Conservation (phyloP, 2,888 invertebrate genomes). For the Melanchra persicariae region DNA sequence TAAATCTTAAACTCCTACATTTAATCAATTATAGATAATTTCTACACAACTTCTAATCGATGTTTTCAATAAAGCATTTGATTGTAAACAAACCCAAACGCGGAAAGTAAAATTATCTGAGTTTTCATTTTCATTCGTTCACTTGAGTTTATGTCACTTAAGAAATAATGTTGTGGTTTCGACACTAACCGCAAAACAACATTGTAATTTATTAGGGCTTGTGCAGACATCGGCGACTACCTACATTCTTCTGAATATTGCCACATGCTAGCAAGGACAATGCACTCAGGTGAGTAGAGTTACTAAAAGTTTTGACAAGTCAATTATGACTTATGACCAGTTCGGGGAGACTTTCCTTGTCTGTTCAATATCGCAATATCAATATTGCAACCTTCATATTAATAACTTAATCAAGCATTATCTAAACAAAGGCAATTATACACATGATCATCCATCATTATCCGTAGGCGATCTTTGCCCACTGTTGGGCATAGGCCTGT, state of each 20-base stretch:
- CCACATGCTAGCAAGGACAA: constrained; percentile 6
- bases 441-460: too few relatives aligned
- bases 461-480: too few relatives aligned
- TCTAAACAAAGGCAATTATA: too few relatives aligned
- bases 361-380: too few relatives aligned
- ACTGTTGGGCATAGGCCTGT: too few relatives aligned
- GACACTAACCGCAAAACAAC: constrained; percentile 43
- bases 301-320: background rate
- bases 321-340: background rate
- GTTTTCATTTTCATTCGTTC: constrained; percentile 14
- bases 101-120: background rate
- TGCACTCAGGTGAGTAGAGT: background rate
- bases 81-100: background rate
- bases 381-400: too few relatives aligned
- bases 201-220: constrained; percentile 37
- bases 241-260: constrained; percentile 18
- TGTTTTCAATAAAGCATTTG: background rate
- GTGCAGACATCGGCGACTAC: constrained; percentile 2
- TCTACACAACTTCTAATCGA: background rate
- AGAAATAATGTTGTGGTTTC: constrained; percentile 49
- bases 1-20: too few relatives aligned
- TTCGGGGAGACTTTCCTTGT: background rate
- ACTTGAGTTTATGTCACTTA: constrained; percentile 35
- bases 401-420: too few relatives aligned
- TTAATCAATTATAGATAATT: background rate